Base-by-base conservation (phyloP, 1,140 invertebrate genomes). In the Ericerus pela region DNA sequence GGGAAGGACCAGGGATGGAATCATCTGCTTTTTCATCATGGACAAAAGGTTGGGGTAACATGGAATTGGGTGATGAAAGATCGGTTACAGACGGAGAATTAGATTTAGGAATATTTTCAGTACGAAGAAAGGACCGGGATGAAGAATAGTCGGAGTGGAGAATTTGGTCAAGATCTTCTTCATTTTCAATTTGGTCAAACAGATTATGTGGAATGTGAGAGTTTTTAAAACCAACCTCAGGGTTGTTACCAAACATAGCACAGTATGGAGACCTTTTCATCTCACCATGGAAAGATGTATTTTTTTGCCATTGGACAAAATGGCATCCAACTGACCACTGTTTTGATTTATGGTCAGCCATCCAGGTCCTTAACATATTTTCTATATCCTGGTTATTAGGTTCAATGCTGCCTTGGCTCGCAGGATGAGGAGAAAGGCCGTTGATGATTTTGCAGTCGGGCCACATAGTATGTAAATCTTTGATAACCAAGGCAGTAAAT, bases 361-460 rank as follows among this genome's bases (percentile, higher is more conserved):
- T 62, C 65, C 66, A 68, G 28, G 66, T 55, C 29, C 28, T 57
- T 8, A 72, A 56, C 62, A 68, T 68, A 57, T 68, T 67, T 59
- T 70, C 59, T 27, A 70, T 64, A 51, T 70, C 68, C 59, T 67
- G 64, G 56, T 70, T 72, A 2, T 61, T 60, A 36, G 63, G 57
- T 60, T 70, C 67, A 0, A 69, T 64, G 20, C 55, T 63, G 2
- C 65, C 63, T 61, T 73, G 67, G 20, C 52, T 65, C 54, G 66
- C 67, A 29, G 57, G 59, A 55, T 63, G 64, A n/a, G 62, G 12
- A 12, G 65, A 62, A 51, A 65, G 69, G 36, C 65, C 59, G 63
- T 72, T 63, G 31, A 61, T 57, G 6, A 70, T 68, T 62, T 72
- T 71, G 16, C 66, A 38, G 54, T 69, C 68, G 22, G 59, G 59